Evolutionary conservation across 2,797 vertebrate genomes (phyloP).

Genomic region (Eleutherodactylus coqui): DNA sequence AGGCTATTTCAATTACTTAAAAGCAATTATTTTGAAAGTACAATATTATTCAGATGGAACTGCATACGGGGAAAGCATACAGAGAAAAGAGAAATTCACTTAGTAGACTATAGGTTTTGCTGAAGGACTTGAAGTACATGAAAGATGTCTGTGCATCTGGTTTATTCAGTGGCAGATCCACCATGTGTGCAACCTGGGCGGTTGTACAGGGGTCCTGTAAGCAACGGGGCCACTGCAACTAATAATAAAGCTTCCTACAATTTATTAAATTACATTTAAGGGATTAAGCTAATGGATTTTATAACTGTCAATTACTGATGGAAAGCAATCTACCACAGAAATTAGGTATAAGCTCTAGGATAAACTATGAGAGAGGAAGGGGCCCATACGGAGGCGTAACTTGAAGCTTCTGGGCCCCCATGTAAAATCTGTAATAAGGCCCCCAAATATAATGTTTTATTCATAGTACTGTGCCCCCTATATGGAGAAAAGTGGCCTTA

Average conservation of each 20-base stretch:
- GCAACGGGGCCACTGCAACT: background rate
- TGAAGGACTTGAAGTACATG: background rate
- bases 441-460: too few relatives aligned
- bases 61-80: background rate
- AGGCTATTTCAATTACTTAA: slow-evolving; percentile 26
- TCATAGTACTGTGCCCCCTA: too few relatives aligned
- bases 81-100: background rate
- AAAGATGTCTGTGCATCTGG: background rate
- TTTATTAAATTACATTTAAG: background rate
- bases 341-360: too few relatives aligned
- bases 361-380: too few relatives aligned
- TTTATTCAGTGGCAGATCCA: background rate
- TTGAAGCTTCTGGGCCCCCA: too few relatives aligned
- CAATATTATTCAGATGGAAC: background rate
- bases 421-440: too few relatives aligned
- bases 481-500: too few relatives aligned
- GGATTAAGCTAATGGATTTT: background rate
- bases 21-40: background rate
- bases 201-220: background rate
- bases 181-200: background rate
- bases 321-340: too few relatives aligned
- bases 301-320: too few relatives aligned
- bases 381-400: too few relatives aligned
- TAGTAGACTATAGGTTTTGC: background rate
- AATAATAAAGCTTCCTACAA: background rate